Evolutionary conservation across 1,140 invertebrate species (phyloP).

Genomic region (Bombus cullumanus): DNA sequence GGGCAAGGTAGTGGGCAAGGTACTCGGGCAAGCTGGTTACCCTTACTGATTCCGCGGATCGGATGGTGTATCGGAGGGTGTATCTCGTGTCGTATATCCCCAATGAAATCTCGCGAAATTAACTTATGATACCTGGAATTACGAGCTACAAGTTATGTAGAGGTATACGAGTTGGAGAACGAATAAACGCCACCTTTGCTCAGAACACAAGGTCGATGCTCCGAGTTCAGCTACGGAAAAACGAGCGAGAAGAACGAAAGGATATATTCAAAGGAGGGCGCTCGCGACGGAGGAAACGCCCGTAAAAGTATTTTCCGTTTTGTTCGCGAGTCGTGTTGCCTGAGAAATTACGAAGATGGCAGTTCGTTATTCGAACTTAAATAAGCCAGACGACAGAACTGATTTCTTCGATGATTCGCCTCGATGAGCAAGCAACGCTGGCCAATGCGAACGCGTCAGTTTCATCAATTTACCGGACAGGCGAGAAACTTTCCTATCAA

Average conservation of each 20-base stretch:
- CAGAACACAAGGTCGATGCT: slow-evolving; percentile 11
- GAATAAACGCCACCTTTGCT: background rate
- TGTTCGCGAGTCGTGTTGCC: background rate
- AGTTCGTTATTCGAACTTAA: background rate
- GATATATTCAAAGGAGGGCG: slow-evolving; percentile 19
- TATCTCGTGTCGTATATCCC: too few relatives aligned
- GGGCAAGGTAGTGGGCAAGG: slow-evolving; percentile 27
- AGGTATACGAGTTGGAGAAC: background rate
- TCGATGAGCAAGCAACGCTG: background rate
- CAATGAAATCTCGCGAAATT: background rate
- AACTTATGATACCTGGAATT: background rate
- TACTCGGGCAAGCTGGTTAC: background rate
- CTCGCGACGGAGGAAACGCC: slow-evolving; percentile 1
- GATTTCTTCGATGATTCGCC: background rate
- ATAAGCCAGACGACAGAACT: background rate
- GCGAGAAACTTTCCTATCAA: background rate
- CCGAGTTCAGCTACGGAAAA: background rate
- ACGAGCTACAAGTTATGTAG: background rate
- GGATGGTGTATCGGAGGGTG: too few relatives aligned
- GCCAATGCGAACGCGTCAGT: background rate
- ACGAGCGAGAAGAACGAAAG: slow-evolving; percentile 1
- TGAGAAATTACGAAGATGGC: background rate
- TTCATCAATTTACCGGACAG: background rate
- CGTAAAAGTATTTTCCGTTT: slow-evolving; percentile 26
- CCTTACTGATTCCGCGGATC: slow-evolving; percentile 44